Evolutionary conservation across 1,140 invertebrate genomes (phyloP).

Genomic region (Glomeris maerens): DNA sequence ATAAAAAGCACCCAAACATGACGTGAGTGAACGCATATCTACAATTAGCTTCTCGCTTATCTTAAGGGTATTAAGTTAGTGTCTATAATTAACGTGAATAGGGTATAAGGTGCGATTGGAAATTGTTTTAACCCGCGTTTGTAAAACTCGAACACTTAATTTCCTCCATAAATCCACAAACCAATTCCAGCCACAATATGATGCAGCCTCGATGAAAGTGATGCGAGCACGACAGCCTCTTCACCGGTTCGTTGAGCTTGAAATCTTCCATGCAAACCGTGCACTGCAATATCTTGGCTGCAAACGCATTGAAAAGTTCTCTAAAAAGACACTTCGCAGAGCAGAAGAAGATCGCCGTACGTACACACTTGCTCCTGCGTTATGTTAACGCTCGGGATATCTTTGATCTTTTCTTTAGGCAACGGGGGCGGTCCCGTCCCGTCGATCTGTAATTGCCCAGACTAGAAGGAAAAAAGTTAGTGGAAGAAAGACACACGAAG

Average conservation of each 20-base stretch:
- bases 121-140: too few relatives aligned
- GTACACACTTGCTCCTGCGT: conserved; percentile 62
- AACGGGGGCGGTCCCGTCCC: conserved; percentile 81
- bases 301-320: conserved; percentile 5
- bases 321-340: background rate
- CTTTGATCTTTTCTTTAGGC: conserved; percentile 67
- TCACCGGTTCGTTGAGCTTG: conserved; percentile 62
- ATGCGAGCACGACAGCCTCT: conserved; percentile 77
- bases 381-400: conserved; percentile 62
- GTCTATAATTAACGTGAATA: too few relatives aligned
- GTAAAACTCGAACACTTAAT: background rate
- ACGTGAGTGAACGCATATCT: too few relatives aligned
- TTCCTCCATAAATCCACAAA: conserved; percentile 29
- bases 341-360: conserved; percentile 22
- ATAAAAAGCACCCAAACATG: too few relatives aligned
- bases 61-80: too few relatives aligned
- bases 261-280: conserved; percentile 97
- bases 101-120: too few relatives aligned
- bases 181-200: conserved; percentile 82
- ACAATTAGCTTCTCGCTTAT: too few relatives aligned
- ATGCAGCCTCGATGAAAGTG: conserved; percentile 87
- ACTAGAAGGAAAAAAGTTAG: conserved; percentile 14
- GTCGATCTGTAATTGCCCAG: conserved; percentile 64
- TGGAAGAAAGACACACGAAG: too few relatives aligned
- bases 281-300: conserved; percentile 70